Base-by-base conservation (phyloP, 2,888 invertebrate genomes). In the Euplexia lucipara region DNA sequence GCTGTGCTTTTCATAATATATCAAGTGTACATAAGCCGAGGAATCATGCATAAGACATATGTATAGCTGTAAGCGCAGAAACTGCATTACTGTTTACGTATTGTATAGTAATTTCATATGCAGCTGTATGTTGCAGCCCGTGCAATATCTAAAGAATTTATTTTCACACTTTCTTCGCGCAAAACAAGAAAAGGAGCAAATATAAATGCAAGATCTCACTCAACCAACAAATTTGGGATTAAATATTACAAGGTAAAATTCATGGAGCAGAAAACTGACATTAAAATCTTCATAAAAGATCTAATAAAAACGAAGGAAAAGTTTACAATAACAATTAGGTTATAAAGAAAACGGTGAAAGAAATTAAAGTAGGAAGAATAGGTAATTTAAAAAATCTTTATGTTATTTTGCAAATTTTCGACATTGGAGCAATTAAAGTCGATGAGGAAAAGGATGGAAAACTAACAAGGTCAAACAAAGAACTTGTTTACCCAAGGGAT, bases 41-140 rank as follows among this genome's bases (percentile, higher is more conserved):
- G 52, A 70, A 70, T 76, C 42, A 56, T 35, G 42, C 44, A 54
- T 58, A 75, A 42, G 8, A 45, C 26, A 37, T 9, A 54, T n/a
- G n/a, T n/a, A n/a, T 39, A 37, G 52, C 71, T 56, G 20, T n/a
- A n/a, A 69, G 70, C 51, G 30, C 32, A 65, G 48, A 8, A 44
- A 26, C 47, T 44, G 37, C 52, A 41, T 41, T 35, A 18, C 18
- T 77, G 58, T 67, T 59, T 62, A 57, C 67, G 39, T n/a, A n/a
- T n/a, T n/a, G n/a, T n/a, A 42, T 39, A 47, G 56, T 39, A 30
- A 78, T 73, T 72, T 67, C 37, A 67, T 67, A 72, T 77, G 52
- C 61, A 52, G 39, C 48, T 77, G 42, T 47, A 41, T 57, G 34
- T 48, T 59, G 26, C 3, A 37, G 42, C 32, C 18, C 18, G 10